A percentile compares a stretch with the other conserved stretches of the same genome.
Evolutionary conservation across 1,140 invertebrate species (phyloP).

Genomic region (Homalodisca vitripennis): DNA sequence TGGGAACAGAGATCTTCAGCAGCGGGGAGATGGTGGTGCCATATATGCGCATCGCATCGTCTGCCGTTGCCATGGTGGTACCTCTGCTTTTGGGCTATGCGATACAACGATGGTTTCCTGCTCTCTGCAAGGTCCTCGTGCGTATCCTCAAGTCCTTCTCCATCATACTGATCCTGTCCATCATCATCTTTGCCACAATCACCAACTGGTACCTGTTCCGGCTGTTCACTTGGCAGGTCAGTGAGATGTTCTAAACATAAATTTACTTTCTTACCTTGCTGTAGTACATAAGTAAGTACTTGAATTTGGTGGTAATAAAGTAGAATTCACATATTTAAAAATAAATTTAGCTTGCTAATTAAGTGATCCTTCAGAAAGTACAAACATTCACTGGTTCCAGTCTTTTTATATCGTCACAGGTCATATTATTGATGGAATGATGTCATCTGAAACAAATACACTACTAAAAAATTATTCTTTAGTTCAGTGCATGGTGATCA

Average conservation of each 20-base stretch:
- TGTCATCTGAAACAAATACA: too few relatives aligned
- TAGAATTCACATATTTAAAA: too few relatives aligned
- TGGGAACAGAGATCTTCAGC: slow-evolving; percentile 78
- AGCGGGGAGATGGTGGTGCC: slow-evolving; percentile 68
- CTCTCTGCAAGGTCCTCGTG: slow-evolving; percentile 66
- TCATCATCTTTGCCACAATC: slow-evolving; percentile 88
- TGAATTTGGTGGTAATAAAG: too few relatives aligned
- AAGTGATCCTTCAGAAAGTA: too few relatives aligned
- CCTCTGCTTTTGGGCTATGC: slow-evolving; percentile 79
- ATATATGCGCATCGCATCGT: slow-evolving; percentile 72
- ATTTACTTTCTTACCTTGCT: neutral
- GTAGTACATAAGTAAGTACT: too few relatives aligned
- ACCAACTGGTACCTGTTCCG: slow-evolving; percentile 91
- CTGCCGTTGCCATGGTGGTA: slow-evolving; percentile 76
- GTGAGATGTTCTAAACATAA: neutral
- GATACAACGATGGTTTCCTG: slow-evolving; percentile 68
- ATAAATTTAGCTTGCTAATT: too few relatives aligned
- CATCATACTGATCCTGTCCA: slow-evolving; percentile 78
- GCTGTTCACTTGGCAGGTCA: slow-evolving; percentile 82
- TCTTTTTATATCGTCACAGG: too few relatives aligned
- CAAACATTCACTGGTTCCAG: too few relatives aligned
- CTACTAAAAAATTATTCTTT: too few relatives aligned
- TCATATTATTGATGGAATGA: too few relatives aligned
- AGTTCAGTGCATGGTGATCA: too few relatives aligned
- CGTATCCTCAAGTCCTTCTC: slow-evolving; percentile 86